Conservation (phyloP, 2,888 invertebrate species). For the Tipula helvola region DNA sequence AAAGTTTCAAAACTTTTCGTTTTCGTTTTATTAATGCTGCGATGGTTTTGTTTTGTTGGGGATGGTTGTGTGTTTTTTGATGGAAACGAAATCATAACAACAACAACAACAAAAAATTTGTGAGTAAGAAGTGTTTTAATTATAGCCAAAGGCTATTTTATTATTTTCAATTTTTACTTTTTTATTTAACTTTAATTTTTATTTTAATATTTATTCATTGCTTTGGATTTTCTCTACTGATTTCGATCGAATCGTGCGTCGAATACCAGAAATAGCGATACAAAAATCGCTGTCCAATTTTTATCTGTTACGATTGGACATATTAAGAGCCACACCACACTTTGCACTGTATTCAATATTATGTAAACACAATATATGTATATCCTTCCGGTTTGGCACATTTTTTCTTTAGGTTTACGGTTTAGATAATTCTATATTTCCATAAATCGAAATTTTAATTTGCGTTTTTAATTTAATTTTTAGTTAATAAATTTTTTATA, state of each 20-base stretch:
- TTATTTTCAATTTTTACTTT: no score
- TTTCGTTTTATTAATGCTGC: neutral
- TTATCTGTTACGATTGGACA: neutral
- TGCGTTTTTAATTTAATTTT: neutral
- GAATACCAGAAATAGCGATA: no score
- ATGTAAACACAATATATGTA: neutral
- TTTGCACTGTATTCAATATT: no score
- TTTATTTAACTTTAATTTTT: no score
- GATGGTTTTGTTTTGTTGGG: neutral
- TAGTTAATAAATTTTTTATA: neutral
- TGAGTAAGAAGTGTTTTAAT: neutral
- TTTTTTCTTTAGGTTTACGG: neutral
- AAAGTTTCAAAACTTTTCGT: neutral
- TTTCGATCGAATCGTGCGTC: no score
- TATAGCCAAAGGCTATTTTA: neutral
- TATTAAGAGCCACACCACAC: neutral
- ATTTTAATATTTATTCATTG: no score
- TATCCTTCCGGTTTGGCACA: neutral
- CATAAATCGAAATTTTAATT: neutral
- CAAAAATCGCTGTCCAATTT: neutral
- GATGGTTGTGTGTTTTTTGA: neutral
- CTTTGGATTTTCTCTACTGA: no score
- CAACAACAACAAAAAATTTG: neutral
- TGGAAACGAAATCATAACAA: neutral
- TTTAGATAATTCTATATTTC: neutral